Evolutionary conservation across 2,113 vertebrate species (phyloP).

Genomic region (Psittacara wagleri): DNA sequence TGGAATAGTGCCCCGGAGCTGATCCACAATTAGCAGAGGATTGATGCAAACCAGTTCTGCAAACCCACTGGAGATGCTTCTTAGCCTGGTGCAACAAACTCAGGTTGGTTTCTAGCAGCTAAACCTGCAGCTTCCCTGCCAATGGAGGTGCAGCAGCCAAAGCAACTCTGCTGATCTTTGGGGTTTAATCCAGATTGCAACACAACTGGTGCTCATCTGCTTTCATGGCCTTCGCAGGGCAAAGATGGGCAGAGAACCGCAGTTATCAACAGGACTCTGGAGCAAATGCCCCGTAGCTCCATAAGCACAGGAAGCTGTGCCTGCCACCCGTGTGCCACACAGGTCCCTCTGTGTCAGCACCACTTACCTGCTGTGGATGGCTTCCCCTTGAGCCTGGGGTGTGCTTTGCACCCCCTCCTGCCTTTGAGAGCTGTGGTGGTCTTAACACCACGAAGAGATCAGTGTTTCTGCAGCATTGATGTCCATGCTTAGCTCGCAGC

Average conservation of each 20-base stretch:
- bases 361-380: not conserved
- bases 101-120: not conserved
- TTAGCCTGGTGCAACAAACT: not conserved
- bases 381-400: not conserved
- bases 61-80: not conserved
- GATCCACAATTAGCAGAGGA: not conserved
- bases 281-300: not conserved
- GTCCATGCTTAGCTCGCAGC: not conserved
- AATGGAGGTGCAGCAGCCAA: not conserved
- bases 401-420: accelerated
- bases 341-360: not conserved
- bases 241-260: not conserved
- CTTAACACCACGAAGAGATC: not conserved
- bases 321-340: accelerated
- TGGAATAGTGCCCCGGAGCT: not conserved
- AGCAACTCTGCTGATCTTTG: not conserved
- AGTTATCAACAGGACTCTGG: accelerated
- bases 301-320: accelerated
- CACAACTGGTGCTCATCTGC: not conserved
- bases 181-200: not conserved
- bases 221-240: not conserved
- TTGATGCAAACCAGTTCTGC: not conserved
- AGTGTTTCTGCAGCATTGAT: accelerated
- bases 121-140: not conserved
- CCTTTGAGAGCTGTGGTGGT: not conserved